phyloP scores from a whole-genome alignment of 2,797 vertebrate species.

The Leucoraja ocellata region DNA sequence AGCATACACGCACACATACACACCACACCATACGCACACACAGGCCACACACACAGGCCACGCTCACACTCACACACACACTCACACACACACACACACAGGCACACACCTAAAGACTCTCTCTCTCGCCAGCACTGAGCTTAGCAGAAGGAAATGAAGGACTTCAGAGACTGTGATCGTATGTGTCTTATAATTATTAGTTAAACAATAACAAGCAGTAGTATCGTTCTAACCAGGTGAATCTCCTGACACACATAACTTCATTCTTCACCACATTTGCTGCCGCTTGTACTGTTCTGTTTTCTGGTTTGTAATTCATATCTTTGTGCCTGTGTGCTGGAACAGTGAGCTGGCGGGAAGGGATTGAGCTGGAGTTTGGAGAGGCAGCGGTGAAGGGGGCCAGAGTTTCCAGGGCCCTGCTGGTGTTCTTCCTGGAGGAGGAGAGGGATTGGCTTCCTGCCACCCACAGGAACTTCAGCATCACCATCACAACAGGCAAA shows the following conservation, averaged over 20 bases:
- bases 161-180: not conserved
- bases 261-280: not conserved
- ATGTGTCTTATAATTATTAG: too few relatives aligned
- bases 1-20: too few relatives aligned
- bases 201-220: not conserved
- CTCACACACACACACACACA: too few relatives aligned
- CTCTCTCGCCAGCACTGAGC: not conserved
- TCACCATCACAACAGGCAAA: not conserved
- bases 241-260: not conserved
- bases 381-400: not conserved
- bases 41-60: too few relatives aligned
- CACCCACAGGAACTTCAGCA: not conserved
- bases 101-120: too few relatives aligned
- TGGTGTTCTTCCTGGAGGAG: constrained; percentile 30
- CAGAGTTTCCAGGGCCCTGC: not conserved
- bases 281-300: not conserved
- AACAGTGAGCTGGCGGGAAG: constrained; percentile 32
- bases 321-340: not conserved
- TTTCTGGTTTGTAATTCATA: not conserved
- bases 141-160: not conserved
- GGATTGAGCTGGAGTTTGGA: constrained; percentile 15
- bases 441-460: constrained; percentile 13
- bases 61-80: too few relatives aligned
- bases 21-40: too few relatives aligned
- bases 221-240: not conserved